Evolutionary conservation across 2,888 invertebrate species (phyloP).

Genomic region (Agriotes lineatus): DNA sequence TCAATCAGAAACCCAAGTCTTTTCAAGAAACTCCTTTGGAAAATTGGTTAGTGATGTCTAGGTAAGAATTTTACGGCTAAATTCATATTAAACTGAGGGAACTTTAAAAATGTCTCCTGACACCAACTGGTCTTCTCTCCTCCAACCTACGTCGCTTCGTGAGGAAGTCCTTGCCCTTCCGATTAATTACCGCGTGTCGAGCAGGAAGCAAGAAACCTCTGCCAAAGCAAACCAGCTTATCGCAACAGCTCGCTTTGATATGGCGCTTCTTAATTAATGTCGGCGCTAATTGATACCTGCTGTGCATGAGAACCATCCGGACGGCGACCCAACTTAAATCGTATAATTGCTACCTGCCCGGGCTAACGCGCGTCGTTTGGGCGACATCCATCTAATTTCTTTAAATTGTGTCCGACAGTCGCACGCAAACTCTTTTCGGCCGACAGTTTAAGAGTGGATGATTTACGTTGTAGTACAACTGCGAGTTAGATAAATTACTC

Average conservation of each 20-base stretch:
- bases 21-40: too few species aligned
- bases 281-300: slow-evolving; percentile 27
- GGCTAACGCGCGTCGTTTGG: not conserved
- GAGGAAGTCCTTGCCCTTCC: slow-evolving; percentile 6
- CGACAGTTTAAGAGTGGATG: not conserved
- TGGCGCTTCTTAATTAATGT: slow-evolving; percentile 24
- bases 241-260: slow-evolving; percentile 11
- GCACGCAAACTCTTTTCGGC: slow-evolving; percentile 16
- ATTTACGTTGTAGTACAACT: slow-evolving; percentile 11
- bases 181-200: slow-evolving; percentile 21
- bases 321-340: slow-evolving; percentile 12
- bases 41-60: too few species aligned
- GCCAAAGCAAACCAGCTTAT: slow-evolving; percentile 1
- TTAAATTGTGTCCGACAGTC: slow-evolving; percentile 17
- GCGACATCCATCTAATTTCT: slow-evolving; percentile 2
- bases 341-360: slow-evolving; percentile 5
- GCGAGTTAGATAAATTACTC: not conserved
- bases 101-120: slow-evolving; percentile 1
- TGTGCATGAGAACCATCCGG: slow-evolving; percentile 15
- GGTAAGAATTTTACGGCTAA: too few species aligned
- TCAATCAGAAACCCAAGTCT: too few species aligned
- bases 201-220: slow-evolving; percentile 7
- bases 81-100: not conserved
- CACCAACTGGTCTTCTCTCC: not conserved
- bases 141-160: slow-evolving; percentile 10